A percentile compares a stretch with the other conserved stretches of the same genome.
phyloP scores from a whole-genome alignment of 2,888 invertebrate genomes.

The Sminthurides aquaticus region DNA sequence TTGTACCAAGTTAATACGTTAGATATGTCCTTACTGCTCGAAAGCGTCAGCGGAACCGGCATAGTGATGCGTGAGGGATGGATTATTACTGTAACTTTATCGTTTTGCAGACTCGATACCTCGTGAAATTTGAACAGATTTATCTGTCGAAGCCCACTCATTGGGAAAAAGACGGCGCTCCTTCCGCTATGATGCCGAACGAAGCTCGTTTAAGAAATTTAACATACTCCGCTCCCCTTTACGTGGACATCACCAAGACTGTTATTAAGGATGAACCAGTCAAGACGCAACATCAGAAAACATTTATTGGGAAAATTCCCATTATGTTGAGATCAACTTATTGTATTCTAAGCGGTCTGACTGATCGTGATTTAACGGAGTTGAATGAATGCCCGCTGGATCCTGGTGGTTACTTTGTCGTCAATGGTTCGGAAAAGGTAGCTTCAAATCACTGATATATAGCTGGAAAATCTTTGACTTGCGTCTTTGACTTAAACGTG shows the following conservation, averaged over 20 bases:
- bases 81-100: too few species aligned
- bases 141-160: slow-evolving; percentile 98
- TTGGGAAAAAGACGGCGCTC: slow-evolving; percentile 99
- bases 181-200: slow-evolving; percentile 99
- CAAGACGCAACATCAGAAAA: slow-evolving; percentile 63
- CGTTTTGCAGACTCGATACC: slow-evolving; percentile 64
- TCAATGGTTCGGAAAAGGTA: slow-evolving; percentile 96
- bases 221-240: slow-evolving; percentile 96
- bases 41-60: too few species aligned
- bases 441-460: too few species aligned
- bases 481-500: neutral
- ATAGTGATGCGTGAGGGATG: neutral
- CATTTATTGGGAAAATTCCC: slow-evolving; percentile 82
- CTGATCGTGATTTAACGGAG: slow-evolving; percentile 98
- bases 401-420: slow-evolving; percentile 99
- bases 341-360: slow-evolving; percentile 84
- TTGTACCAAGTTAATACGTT: neutral
- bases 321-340: slow-evolving; percentile 98
- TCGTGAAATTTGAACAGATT: slow-evolving; percentile 96
- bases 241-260: slow-evolving; percentile 97
- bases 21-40: too few species aligned
- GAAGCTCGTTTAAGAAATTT: slow-evolving; percentile 94
- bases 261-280: slow-evolving; percentile 84
- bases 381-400: slow-evolving; percentile 98
- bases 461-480: neutral